Conservation (phyloP, 1,140 invertebrate species). For the Calosoma granatense region DNA sequence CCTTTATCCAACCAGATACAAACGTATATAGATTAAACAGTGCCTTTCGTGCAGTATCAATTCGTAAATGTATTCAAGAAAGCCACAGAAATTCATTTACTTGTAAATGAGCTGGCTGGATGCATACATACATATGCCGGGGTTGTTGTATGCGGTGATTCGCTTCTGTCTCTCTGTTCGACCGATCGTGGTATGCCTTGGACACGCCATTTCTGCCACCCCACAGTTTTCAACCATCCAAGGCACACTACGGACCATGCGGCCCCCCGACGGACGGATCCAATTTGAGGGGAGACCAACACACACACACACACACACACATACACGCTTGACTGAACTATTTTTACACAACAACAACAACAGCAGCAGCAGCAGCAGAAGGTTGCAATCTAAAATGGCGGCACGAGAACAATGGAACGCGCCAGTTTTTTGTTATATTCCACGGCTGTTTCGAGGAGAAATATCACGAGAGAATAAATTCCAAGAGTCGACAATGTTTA, state of each 20-base stretch:
- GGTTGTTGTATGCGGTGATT: too few species aligned
- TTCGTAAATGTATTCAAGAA: neutral
- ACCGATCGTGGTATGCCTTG: too few species aligned
- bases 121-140: neutral
- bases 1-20: too few species aligned
- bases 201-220: neutral
- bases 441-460: neutral
- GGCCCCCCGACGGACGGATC: conserved; percentile 15
- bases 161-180: too few species aligned
- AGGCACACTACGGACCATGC: neutral
- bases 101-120: neutral
- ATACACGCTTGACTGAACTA: conserved; percentile 29
- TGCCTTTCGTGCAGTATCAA: too few species aligned
- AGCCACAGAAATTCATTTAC: neutral
- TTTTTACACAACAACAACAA: conserved; percentile 29
- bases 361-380: too few species aligned
- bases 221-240: neutral
- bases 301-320: too few species aligned
- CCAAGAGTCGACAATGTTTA: neutral
- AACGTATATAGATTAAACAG: too few species aligned
- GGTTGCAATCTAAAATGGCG: conserved; percentile 27
- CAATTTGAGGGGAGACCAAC: conserved; percentile 19
- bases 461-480: neutral
- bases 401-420: conserved; percentile 9
- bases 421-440: neutral